Evolutionary conservation across 2,888 invertebrate species (phyloP).

Genomic region (Rapana venosa): DNA sequence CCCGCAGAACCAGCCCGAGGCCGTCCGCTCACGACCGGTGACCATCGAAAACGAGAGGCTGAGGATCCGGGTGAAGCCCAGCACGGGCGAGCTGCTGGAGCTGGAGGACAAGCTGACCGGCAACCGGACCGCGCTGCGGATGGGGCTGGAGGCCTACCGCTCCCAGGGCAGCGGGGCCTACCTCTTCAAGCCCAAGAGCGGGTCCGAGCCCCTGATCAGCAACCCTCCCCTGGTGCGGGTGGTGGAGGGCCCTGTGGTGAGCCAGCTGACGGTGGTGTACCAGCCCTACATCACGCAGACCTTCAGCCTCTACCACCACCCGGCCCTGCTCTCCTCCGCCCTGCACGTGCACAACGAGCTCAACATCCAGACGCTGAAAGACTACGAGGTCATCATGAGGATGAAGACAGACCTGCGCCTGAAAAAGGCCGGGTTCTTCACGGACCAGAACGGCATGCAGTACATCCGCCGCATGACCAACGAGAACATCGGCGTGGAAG

Average conservation of each 20-base stretch:
- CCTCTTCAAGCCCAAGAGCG: constrained; percentile 72
- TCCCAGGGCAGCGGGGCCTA: constrained; percentile 81
- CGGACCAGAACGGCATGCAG: constrained; percentile 76
- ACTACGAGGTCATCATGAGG: constrained; percentile 75
- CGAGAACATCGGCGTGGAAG: constrained; percentile 63
- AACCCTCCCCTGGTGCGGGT: constrained; percentile 85
- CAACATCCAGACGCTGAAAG: constrained; percentile 63
- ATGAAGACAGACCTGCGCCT: constrained; percentile 63
- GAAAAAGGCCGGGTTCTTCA: constrained; percentile 66
- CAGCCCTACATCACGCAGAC: constrained; percentile 61
- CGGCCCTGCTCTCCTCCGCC: constrained; percentile 60
- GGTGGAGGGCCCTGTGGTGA: constrained; percentile 89
- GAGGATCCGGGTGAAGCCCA: constrained; percentile 61
- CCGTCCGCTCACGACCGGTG: constrained; percentile 44
- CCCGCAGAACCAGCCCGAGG: constrained; percentile 52
- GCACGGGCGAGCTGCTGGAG: constrained; percentile 82
- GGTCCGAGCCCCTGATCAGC: constrained; percentile 58
- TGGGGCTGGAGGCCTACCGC: constrained; percentile 89
- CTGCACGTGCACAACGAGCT: constrained; percentile 66
- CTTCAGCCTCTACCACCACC: constrained; percentile 63
- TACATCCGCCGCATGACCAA: constrained; percentile 68
- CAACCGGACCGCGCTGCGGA: constrained; percentile 81
- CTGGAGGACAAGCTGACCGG: constrained; percentile 87
- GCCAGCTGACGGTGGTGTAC: constrained; percentile 88
- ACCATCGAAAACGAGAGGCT: constrained; percentile 65